These are phyloP conservation scores for Eilema caniola DNA, from an alignment of 2,888 invertebrate genomes.

Conservation along the genomic window DNA sequence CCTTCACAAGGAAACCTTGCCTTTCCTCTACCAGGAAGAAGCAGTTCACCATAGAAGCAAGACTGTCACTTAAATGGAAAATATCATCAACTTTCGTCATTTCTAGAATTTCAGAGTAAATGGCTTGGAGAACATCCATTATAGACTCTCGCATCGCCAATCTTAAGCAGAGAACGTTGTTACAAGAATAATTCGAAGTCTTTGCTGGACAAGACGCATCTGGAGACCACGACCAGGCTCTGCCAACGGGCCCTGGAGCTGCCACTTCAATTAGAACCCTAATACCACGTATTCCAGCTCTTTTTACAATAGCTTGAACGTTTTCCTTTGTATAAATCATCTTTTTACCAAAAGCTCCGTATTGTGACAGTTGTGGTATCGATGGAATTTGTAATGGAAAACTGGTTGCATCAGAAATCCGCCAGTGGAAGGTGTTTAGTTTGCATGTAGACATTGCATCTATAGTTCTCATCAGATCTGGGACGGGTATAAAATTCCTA, in stretches of 20 bases:
- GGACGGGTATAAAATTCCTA: slow-evolving; percentile 93
- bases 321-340: slow-evolving; percentile 90
- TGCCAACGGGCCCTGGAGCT: slow-evolving; percentile 94
- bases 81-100: slow-evolving; percentile 91
- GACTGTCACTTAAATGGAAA: slow-evolving; percentile 92
- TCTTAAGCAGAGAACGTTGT: slow-evolving; percentile 92
- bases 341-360: slow-evolving; percentile 93
- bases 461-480: slow-evolving; percentile 90
- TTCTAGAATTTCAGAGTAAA: slow-evolving; percentile 91
- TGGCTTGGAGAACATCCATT: slow-evolving; percentile 89
- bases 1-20: slow-evolving; percentile 90
- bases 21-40: slow-evolving; percentile 90
- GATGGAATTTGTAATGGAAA: slow-evolving; percentile 93
- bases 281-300: slow-evolving; percentile 92
- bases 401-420: slow-evolving; percentile 94
- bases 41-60: slow-evolving; percentile 90
- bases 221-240: slow-evolving; percentile 93
- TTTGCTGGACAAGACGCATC: slow-evolving; percentile 77
- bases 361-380: slow-evolving; percentile 90
- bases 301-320: slow-evolving; percentile 90
- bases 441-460: slow-evolving; percentile 95
- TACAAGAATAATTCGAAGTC: slow-evolving; percentile 76
- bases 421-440: slow-evolving; percentile 97
- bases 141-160: slow-evolving; percentile 90
- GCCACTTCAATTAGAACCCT: slow-evolving; percentile 95